A percentile compares a stretch with the other conserved stretches of the same genome.
These are phyloP conservation scores for Struthio camelus DNA, from an alignment of 2,113 vertebrate genomes.

Conservation along the genomic window DNA sequence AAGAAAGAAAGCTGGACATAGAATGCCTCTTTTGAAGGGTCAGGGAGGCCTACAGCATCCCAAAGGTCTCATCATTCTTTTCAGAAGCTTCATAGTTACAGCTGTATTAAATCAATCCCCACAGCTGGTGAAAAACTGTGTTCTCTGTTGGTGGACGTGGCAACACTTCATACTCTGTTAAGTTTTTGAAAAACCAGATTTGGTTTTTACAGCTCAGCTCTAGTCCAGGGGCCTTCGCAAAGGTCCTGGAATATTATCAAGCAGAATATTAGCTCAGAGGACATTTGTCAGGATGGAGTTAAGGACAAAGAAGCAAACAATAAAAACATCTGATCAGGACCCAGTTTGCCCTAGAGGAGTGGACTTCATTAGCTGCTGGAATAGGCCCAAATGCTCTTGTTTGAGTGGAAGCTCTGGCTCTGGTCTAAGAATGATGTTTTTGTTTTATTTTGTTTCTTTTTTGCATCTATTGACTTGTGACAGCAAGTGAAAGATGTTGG, in stretches of 20 bases:
- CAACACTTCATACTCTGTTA: not conserved
- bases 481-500: not conserved
- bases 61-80: not conserved
- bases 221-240: not conserved
- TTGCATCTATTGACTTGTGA: not conserved
- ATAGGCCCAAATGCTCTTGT: not conserved
- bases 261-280: not conserved
- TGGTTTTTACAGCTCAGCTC: not conserved
- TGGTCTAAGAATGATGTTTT: not conserved
- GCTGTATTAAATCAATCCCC: not conserved
- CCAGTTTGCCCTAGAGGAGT: not conserved
- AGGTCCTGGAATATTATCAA: not conserved
- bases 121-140: conserved; percentile 9
- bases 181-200: not conserved
- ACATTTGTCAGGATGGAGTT: not conserved
- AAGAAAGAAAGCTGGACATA: not conserved
- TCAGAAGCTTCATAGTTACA: conserved; percentile 6
- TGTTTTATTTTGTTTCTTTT: not conserved
- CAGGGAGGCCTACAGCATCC: not conserved
- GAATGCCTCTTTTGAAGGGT: not conserved
- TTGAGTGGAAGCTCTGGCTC: not conserved
- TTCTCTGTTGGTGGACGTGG: not conserved
- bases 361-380: not conserved
- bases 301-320: not conserved
- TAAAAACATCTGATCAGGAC: not conserved